These are phyloP conservation scores for Timema cristinae DNA, from an alignment of 2,888 invertebrate genomes.

Conservation along the genomic window DNA sequence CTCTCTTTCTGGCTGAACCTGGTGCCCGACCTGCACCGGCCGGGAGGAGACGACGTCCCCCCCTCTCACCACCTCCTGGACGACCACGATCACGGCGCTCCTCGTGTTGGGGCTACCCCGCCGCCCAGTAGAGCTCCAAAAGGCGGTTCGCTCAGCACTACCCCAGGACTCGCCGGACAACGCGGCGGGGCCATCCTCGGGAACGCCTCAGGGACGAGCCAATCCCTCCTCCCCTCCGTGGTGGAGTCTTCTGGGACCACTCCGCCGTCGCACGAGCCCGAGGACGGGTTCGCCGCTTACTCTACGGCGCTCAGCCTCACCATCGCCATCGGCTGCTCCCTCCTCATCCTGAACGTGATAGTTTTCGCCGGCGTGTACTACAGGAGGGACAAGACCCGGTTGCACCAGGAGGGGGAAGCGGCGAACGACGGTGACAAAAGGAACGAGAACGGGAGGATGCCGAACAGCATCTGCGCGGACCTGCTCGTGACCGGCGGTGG, in stretches of 20 bases:
- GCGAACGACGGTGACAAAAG: constrained; percentile 64
- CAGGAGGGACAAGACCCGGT: constrained; percentile 71
- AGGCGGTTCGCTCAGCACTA: constrained; percentile 39
- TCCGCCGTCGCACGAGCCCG: constrained; percentile 40
- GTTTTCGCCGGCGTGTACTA: constrained; percentile 95
- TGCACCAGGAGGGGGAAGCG: constrained; percentile 42
- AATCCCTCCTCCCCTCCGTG: constrained; percentile 33
- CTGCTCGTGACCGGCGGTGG: constrained; percentile 48
- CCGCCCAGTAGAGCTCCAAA: constrained; percentile 23
- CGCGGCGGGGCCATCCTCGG: constrained; percentile 45
- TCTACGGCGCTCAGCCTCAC: constrained; percentile 89
- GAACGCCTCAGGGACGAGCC: constrained; percentile 33
- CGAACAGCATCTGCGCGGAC: constrained; percentile 84
- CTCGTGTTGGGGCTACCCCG: constrained; percentile 40
- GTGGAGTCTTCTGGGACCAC: constrained; percentile 29
- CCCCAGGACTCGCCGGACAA: constrained; percentile 48
- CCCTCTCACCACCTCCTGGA: constrained; percentile 79
- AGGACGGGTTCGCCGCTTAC: constrained; percentile 85
- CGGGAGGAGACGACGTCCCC: constrained; percentile 82
- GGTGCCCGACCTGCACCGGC: constrained; percentile 86
- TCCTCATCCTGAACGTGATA: constrained; percentile 85
- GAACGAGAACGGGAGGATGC: constrained; percentile 70
- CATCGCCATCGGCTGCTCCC: constrained; percentile 89
- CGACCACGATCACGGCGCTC: constrained; percentile 65
- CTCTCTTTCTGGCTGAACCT: constrained; percentile 93